A percentile compares a stretch with the other conserved stretches of the same genome.
Evolutionary conservation across 2,888 invertebrate species (phyloP).

Genomic region (Lutraria lutraria): DNA sequence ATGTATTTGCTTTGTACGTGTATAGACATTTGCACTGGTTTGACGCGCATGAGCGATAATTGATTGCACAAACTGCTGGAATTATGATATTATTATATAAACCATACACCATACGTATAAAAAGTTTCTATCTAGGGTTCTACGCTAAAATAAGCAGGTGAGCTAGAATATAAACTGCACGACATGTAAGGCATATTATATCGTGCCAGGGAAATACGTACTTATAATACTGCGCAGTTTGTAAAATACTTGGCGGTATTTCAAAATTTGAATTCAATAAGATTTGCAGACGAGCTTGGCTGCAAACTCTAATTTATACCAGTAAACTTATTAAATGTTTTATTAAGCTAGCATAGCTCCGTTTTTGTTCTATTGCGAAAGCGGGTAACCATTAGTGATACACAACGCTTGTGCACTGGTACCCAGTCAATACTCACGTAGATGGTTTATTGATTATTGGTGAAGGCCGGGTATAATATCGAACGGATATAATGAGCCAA

Average conservation of each 20-base stretch:
- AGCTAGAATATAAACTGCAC: too few relatives aligned
- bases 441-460: slow-evolving; percentile 2
- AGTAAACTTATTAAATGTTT: background rate
- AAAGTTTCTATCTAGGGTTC: too few relatives aligned
- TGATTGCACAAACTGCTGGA: too few relatives aligned
- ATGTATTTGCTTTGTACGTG: too few relatives aligned
- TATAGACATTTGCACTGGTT: too few relatives aligned
- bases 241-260: background rate
- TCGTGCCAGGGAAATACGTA: background rate
- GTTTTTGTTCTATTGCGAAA: background rate
- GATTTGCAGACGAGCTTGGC: background rate
- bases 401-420: background rate
- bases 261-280: background rate
- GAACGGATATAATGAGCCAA: too few relatives aligned
- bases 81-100: too few relatives aligned
- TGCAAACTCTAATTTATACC: background rate
- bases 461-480: background rate
- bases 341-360: background rate
- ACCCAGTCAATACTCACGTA: background rate
- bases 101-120: too few relatives aligned
- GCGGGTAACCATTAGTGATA: background rate
- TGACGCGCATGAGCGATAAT: too few relatives aligned
- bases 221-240: background rate
- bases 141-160: too few relatives aligned
- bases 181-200: background rate